Evolutionary conservation across 1,140 invertebrate species (phyloP).

Genomic region (Coenobita brevimanus): DNA sequence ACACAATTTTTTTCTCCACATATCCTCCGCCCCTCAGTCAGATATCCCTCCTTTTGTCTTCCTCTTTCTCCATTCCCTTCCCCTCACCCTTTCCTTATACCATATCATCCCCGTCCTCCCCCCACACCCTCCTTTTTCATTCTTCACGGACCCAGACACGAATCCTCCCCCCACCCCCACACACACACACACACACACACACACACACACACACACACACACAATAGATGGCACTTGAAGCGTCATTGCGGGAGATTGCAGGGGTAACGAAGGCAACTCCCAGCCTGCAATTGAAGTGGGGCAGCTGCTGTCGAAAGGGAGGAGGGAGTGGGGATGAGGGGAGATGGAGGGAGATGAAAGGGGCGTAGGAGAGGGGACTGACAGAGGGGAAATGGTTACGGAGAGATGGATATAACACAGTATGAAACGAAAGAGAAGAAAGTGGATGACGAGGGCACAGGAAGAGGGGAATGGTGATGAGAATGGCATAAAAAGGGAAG

Average conservation of each 20-base stretch:
- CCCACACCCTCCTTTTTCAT: too few relatives aligned
- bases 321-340: constrained; percentile 10
- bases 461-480: background rate
- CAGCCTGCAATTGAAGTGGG: background rate
- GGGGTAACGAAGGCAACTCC: background rate
- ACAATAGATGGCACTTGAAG: background rate
- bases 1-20: too few relatives aligned
- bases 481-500: background rate
- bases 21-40: too few relatives aligned
- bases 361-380: background rate
- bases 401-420: background rate
- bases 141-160: too few relatives aligned
- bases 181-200: too few relatives aligned
- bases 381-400: background rate
- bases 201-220: too few relatives aligned
- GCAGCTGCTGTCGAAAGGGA: too few relatives aligned
- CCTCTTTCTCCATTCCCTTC: too few relatives aligned
- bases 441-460: background rate
- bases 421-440: background rate
- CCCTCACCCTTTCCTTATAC: too few relatives aligned
- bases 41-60: too few relatives aligned
- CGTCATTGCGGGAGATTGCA: background rate
- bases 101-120: too few relatives aligned
- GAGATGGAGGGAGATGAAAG: constrained; percentile 15
- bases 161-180: too few relatives aligned